These are phyloP conservation scores for Muscicapa striata DNA, from an alignment of 2,797 vertebrate genomes.

Conservation along the genomic window DNA sequence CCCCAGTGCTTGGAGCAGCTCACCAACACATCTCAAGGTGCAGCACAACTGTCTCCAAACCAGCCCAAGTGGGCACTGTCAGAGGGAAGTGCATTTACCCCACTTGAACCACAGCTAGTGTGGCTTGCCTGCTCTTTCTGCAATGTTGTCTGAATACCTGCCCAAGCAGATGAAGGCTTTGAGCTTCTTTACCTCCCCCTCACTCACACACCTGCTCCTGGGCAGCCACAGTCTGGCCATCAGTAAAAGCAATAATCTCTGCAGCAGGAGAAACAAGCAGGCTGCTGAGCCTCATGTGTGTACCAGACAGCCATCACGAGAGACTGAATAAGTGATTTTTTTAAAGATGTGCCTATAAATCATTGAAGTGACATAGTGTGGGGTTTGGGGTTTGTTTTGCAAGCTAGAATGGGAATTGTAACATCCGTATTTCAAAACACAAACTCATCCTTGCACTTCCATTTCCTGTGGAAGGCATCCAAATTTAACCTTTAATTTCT, in stretches of 20 bases:
- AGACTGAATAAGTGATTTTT: neutral
- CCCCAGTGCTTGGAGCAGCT: neutral
- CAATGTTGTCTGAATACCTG: neutral
- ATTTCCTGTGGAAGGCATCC: conserved; percentile 49
- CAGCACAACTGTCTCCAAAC: neutral
- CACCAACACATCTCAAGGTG: neutral
- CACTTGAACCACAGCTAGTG: neutral
- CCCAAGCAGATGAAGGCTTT: neutral
- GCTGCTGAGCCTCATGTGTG: neutral
- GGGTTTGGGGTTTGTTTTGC: conserved; percentile 50
- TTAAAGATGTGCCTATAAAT: conserved; percentile 30
- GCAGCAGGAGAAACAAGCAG: neutral
- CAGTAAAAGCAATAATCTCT: neutral
- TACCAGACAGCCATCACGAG: neutral
- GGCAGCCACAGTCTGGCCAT: conserved; percentile 3
- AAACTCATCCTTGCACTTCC: neutral
- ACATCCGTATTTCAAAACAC: conserved; percentile 56
- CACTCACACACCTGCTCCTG: neutral
- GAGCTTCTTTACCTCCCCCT: neutral
- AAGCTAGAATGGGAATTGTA: conserved; percentile 51
- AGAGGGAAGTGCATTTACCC: neutral
- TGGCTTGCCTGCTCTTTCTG: neutral
- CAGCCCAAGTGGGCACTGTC: neutral
- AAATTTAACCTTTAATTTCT: conserved; percentile 51
- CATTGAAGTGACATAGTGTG: neutral